These are phyloP conservation scores for Orthonyx spaldingii DNA, from an alignment of 2,113 vertebrate species.

Conservation along the genomic window DNA sequence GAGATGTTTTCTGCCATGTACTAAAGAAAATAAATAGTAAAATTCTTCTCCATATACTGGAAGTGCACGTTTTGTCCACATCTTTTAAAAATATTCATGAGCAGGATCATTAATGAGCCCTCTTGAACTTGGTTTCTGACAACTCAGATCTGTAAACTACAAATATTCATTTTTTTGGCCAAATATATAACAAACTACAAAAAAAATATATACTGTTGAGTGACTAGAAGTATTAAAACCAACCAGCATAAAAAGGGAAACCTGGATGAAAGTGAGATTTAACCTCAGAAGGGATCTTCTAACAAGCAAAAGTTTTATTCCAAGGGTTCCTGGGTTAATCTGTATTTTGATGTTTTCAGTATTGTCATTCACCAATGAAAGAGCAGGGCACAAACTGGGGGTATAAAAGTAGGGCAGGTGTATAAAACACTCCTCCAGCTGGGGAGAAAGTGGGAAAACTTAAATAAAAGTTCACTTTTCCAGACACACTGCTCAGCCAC, in stretches of 20 bases:
- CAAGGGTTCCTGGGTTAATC: neutral
- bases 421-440: neutral
- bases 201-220: fast-evolving
- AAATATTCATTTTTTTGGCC: neutral
- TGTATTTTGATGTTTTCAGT: neutral
- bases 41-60: neutral
- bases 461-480: neutral
- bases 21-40: neutral
- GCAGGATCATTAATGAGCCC: neutral
- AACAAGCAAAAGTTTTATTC: neutral
- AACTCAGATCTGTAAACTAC: neutral
- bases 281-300: neutral
- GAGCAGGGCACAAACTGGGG: neutral
- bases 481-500: neutral
- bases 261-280: neutral
- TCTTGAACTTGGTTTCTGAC: neutral
- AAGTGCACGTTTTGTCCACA: neutral
- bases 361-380: neutral
- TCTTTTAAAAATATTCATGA: neutral
- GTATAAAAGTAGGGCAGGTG: neutral
- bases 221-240: neutral
- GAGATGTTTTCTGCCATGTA: neutral
- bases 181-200: neutral
- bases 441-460: neutral
- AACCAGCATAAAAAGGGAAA: neutral